A percentile compares a stretch with the other conserved stretches of the same genome.
Evolutionary conservation across 2,888 invertebrate genomes (phyloP).

Genomic region (Nasonia oneida): DNA sequence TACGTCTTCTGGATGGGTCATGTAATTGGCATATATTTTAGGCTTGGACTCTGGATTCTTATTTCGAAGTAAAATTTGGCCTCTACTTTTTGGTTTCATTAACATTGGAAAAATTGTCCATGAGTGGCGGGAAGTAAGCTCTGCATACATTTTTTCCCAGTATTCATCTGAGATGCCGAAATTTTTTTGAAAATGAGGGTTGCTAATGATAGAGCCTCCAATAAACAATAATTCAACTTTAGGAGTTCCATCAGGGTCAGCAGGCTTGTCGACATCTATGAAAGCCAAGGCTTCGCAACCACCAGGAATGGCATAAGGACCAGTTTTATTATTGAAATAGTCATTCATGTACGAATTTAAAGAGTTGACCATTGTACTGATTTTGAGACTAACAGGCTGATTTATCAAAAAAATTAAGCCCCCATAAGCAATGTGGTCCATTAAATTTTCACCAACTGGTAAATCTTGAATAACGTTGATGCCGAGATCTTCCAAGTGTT

Average conservation of each 20-base stretch:
- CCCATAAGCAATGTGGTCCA: constrained; percentile 86
- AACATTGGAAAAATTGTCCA: constrained; percentile 84
- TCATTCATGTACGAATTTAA: constrained; percentile 74
- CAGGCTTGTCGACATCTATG: constrained; percentile 82
- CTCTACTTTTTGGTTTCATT: constrained; percentile 86
- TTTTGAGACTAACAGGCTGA: constrained; percentile 65
- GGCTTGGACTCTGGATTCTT: constrained; percentile 85
- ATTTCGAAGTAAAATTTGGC: constrained; percentile 83
- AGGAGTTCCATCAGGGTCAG: constrained; percentile 82
- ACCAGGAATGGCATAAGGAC: constrained; percentile 84
- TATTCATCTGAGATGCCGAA: constrained; percentile 82
- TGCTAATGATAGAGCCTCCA: constrained; percentile 81
- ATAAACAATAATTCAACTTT: constrained; percentile 85
- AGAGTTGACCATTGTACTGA: constrained; percentile 59
- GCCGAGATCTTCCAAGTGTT: constrained; percentile 81
- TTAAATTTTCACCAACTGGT: constrained; percentile 85
- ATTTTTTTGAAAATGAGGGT: constrained; percentile 80
- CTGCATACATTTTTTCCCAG: constrained; percentile 82
- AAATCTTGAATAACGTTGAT: constrained; percentile 82
- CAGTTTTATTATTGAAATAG: constrained; percentile 81
- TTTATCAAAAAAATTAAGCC: constrained; percentile 83
- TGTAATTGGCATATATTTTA: constrained; percentile 85
- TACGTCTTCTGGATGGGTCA: constrained; percentile 83
- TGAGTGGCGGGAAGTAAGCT: constrained; percentile 80
- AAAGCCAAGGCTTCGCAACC: constrained; percentile 86